phyloP scores from a whole-genome alignment of 2,113 vertebrate genomes.

The Astur gentilis region DNA sequence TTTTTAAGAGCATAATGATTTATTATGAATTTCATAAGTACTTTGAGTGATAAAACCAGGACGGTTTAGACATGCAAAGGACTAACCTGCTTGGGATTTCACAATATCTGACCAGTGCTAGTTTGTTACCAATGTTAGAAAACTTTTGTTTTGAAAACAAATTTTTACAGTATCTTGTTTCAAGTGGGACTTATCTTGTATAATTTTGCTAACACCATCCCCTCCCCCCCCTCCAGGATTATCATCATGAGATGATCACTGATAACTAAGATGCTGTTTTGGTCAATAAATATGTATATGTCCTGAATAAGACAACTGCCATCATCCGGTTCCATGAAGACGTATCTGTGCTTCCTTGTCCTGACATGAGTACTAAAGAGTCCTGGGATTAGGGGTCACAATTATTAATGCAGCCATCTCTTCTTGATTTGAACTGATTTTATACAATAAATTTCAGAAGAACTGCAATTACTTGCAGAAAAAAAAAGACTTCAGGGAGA shows the following conservation, averaged over 20 bases:
- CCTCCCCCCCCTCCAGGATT: too few relatives aligned
- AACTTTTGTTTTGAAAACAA: background rate
- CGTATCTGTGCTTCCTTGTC: too few relatives aligned
- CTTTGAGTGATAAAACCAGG: background rate
- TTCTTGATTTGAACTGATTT: background rate
- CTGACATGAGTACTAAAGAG: too few relatives aligned
- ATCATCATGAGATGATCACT: too few relatives aligned
- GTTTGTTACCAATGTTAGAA: background rate
- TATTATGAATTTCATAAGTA: background rate
- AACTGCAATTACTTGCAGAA: background rate
- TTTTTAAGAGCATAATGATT: background rate
- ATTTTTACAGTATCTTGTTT: background rate
- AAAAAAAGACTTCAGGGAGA: background rate
- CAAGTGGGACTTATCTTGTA: background rate
- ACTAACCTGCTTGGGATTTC: background rate
- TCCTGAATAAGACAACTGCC: too few relatives aligned
- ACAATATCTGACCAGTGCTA: background rate
- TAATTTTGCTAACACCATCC: background rate
- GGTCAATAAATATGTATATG: too few relatives aligned
- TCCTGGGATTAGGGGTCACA: background rate
- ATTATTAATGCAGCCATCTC: background rate
- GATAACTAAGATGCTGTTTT: too few relatives aligned
- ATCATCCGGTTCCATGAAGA: too few relatives aligned
- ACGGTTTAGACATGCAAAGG: background rate
- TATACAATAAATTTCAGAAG: background rate